Evolutionary conservation across 2,113 vertebrate genomes (phyloP), one percentile per base, ranked within the genome.

Genomic region (Rostratula benghalensis): DNA sequence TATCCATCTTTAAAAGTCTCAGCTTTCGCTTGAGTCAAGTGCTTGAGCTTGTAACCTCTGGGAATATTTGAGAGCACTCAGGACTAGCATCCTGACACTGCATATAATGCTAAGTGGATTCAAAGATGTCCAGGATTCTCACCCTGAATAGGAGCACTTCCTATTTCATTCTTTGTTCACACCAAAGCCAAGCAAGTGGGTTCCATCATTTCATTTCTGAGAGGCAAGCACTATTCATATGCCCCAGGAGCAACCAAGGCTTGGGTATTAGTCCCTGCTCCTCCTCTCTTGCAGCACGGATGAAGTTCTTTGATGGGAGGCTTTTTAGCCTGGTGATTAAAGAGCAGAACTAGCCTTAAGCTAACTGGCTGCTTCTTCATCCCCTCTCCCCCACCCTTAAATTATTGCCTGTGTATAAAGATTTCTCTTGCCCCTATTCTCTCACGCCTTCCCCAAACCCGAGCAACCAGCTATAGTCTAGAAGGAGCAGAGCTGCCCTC

Each of bases 11-110:
- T 79, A 53, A 84, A 96, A 89, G 84, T 95, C 84, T 94, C 69
- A 57, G 75, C 87, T 95, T 76, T 91, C 6, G 5, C 87, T 61
- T 69, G 53, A 87, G 78, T 93, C 84, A 37, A 95, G 94, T 94
- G 84, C 57, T 95, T 89, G 93, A 87, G 84, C 65, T 89, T 87
- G 61, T 82, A 91, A 91, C 91, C 95, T 85, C 91, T 89, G 93
- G 74, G 91, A 94, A 93, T 91, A 94, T 95, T 87, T 87, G 87
- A 97, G 93, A 95, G 91, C 94, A 95, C 95, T 97, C 95, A 96
- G 93, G 74, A 82, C 87, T 89, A 84, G 81, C 83, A 85, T 71
- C 48, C 81, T 95, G 94, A 94, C 89, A 87, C 69, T 45, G 48
- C 35, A 50, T 0, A 91, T 46, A 96, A 94, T 85, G 77, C 74